Percentiles rank a stretch among this genome's conserved stretches.
Conservation (phyloP, 2,888 invertebrate genomes). For the Melitaea athalia region DNA sequence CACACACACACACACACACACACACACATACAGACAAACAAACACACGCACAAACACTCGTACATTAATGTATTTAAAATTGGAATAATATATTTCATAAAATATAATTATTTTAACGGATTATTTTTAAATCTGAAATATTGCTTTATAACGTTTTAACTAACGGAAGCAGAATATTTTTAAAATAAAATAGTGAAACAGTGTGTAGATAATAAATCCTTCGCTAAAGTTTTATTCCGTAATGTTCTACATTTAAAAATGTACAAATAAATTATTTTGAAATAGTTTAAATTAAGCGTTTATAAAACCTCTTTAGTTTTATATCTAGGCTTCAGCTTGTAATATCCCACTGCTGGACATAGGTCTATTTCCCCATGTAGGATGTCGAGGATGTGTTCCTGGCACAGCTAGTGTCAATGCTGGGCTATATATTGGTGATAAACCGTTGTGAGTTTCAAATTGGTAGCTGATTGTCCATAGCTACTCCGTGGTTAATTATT, state of each 20-base stretch:
- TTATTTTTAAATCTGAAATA: neutral
- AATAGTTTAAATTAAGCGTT: neutral
- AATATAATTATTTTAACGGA: neutral
- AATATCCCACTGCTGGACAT: too few relatives aligned
- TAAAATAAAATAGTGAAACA: slow-evolving; percentile 2
- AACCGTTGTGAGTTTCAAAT: too few relatives aligned
- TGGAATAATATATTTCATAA: neutral
- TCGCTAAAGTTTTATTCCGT: neutral
- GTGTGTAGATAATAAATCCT: neutral
- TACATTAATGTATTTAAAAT: too few relatives aligned
- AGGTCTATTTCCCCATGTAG: neutral
- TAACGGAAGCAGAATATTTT: neutral
- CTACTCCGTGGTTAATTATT: too few relatives aligned
- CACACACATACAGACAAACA: too few relatives aligned
- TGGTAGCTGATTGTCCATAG: too few relatives aligned
- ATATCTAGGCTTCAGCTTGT: neutral
- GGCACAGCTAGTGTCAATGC: too few relatives aligned
- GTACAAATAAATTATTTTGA: slow-evolving; percentile 2
- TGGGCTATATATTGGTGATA: too few relatives aligned
- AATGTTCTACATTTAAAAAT: neutral
- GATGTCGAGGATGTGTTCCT: neutral
- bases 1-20: too few relatives aligned
- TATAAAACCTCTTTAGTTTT: slow-evolving; percentile 2
- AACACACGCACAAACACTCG: too few relatives aligned
- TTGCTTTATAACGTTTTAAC: neutral